phyloP scores from a whole-genome alignment of 2,888 invertebrate species.

The Agonopterix arenella region DNA sequence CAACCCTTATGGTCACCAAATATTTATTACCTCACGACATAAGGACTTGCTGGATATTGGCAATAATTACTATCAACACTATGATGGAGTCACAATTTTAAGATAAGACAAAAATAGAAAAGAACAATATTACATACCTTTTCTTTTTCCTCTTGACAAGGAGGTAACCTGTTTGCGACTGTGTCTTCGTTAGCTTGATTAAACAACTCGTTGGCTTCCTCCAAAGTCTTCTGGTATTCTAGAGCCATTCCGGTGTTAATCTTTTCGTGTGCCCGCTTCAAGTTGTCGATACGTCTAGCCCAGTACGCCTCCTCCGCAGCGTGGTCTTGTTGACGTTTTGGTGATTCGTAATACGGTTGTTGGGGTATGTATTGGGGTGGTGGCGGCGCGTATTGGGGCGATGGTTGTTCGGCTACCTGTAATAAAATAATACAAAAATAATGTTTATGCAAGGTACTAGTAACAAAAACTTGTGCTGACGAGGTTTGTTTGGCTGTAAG shows the following conservation, averaged over 20 bases:
- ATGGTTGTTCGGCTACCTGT: conserved; percentile 51
- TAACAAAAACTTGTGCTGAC: too few species aligned
- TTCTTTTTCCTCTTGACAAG: conserved; percentile 65
- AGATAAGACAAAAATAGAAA: not conserved
- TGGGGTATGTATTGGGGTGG: conserved; percentile 19
- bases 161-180: conserved; percentile 49
- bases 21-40: too few species aligned
- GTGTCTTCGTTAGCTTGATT: conserved; percentile 48
- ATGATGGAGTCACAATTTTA: too few species aligned
- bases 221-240: conserved; percentile 63
- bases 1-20: too few species aligned
- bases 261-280: conserved; percentile 61
- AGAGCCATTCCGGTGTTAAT: conserved; percentile 57
- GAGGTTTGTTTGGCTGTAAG: too few species aligned
- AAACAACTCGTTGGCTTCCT: conserved; percentile 62
- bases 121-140: conserved; percentile 46
- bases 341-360: conserved; percentile 28
- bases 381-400: conserved; percentile 20
- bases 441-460: not conserved
- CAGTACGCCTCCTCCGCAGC: conserved; percentile 67
- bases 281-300: conserved; percentile 57
- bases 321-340: conserved; percentile 40
- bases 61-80: too few species aligned
- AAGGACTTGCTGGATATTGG: too few species aligned
- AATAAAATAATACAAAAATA: conserved; percentile 15